These are phyloP conservation scores for Hartigia nigra DNA, from an alignment of 2,888 invertebrate genomes.

Conservation along the genomic window DNA sequence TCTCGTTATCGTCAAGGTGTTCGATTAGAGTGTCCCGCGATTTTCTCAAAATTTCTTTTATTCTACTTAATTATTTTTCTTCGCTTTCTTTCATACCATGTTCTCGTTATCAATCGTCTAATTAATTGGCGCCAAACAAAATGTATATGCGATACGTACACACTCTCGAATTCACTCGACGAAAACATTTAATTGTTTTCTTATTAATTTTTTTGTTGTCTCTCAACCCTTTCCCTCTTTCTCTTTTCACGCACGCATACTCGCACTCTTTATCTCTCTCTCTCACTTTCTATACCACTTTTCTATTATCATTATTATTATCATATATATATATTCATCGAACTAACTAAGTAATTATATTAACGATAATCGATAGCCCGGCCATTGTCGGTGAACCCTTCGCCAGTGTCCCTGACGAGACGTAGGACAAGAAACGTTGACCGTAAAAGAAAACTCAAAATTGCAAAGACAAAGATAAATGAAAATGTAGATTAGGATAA, in stretches of 20 bases:
- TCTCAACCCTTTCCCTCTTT: background rate
- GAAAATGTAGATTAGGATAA: background rate
- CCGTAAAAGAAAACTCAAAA: background rate
- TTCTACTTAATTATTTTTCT: background rate
- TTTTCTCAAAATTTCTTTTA: background rate
- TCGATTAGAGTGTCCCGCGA: background rate
- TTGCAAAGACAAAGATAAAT: background rate
- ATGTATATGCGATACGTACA: background rate
- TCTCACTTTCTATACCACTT: background rate
- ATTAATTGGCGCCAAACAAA: background rate
- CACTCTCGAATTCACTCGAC: background rate
- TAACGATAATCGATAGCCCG: constrained; percentile 6
- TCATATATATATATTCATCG: background rate
- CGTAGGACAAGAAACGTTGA: background rate
- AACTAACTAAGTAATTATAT: constrained; percentile 5
- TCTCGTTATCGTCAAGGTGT: background rate
- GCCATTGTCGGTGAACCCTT: background rate
- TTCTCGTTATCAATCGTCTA: background rate
- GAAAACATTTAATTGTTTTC: background rate
- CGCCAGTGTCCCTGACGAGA: background rate
- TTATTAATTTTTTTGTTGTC: background rate
- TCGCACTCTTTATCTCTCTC: background rate
- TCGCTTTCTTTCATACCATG: background rate
- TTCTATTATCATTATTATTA: background rate
- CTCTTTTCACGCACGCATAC: background rate